Percentiles rank a stretch among this genome's conserved stretches.
phyloP scores from a whole-genome alignment of 2,113 vertebrate genomes.

The Circaetus cinerascens region DNA sequence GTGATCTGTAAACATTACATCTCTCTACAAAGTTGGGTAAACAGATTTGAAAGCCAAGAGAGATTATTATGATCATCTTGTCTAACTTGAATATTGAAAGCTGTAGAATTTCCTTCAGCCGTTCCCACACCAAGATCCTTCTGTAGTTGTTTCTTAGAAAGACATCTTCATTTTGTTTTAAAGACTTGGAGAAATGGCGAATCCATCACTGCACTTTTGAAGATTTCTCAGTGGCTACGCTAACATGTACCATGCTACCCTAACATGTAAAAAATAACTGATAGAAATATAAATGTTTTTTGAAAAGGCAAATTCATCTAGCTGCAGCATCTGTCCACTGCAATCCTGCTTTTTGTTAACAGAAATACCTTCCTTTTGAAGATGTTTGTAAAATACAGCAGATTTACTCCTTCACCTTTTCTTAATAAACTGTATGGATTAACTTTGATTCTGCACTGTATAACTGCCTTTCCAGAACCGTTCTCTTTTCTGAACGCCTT shows the following conservation, averaged over 20 bases:
- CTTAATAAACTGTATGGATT: background rate
- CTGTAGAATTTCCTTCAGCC: background rate
- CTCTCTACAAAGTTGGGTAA: slow-evolving; percentile 9
- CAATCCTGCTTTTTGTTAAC: slow-evolving; percentile 11
- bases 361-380: background rate
- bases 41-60: slow-evolving; percentile 38
- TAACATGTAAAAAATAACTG: background rate
- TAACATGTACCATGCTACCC: background rate
- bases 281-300: background rate
- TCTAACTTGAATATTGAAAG: slow-evolving; percentile 14
- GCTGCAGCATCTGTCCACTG: background rate
- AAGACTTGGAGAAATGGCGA: background rate
- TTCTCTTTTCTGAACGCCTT: background rate
- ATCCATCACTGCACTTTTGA: background rate
- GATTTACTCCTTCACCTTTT: background rate
- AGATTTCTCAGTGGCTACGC: background rate
- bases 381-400: background rate
- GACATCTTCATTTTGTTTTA: background rate
- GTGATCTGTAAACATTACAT: slow-evolving; percentile 40
- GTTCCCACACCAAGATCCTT: background rate
- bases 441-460: background rate
- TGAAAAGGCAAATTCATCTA: background rate
- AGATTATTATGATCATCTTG: background rate
- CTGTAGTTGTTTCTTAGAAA: background rate
- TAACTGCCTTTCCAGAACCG: background rate